phyloP scores from a whole-genome alignment of 2,797 vertebrate species.

The Platyrinchus mystaceus region DNA sequence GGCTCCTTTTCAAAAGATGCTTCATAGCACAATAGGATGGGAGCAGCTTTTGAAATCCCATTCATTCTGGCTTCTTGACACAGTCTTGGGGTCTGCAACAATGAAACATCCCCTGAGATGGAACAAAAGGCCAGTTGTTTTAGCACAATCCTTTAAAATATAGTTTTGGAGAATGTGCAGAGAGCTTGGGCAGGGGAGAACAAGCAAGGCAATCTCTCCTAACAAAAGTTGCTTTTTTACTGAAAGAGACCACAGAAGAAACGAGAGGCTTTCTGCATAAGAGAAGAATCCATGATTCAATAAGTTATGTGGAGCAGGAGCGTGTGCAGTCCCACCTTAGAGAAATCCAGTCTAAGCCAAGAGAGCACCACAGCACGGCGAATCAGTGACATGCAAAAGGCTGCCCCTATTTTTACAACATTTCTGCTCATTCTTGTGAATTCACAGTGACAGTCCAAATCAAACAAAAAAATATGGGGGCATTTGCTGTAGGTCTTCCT shows the following conservation, averaged over 20 bases:
- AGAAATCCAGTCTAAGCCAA: neutral
- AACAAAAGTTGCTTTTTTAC: neutral
- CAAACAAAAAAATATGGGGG: neutral
- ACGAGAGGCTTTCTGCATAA: neutral
- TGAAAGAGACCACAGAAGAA: neutral
- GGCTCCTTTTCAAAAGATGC: conserved; percentile 35
- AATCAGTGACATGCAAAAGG: neutral
- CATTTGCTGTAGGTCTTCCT: neutral
- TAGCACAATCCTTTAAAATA: conserved; percentile 12
- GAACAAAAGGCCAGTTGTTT: conserved; percentile 25
- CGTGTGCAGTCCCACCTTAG: neutral
- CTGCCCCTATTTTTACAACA: neutral
- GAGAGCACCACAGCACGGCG: neutral
- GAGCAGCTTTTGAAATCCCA: conserved; percentile 37
- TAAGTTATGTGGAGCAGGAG: neutral
- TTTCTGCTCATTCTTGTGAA: neutral
- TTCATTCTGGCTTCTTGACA: conserved; percentile 36
- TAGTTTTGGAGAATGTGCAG: neutral
- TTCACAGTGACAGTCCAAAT: accelerated
- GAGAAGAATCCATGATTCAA: neutral
- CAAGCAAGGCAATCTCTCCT: neutral
- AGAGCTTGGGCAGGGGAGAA: neutral
- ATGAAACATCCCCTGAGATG: neutral
- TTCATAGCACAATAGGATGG: conserved; percentile 1
- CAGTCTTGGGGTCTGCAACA: conserved; percentile 15